Percentiles rank a stretch among this genome's conserved stretches.
These are phyloP conservation scores for Margarornis squamiger DNA, from an alignment of 2,797 vertebrate genomes.

Conservation along the genomic window DNA sequence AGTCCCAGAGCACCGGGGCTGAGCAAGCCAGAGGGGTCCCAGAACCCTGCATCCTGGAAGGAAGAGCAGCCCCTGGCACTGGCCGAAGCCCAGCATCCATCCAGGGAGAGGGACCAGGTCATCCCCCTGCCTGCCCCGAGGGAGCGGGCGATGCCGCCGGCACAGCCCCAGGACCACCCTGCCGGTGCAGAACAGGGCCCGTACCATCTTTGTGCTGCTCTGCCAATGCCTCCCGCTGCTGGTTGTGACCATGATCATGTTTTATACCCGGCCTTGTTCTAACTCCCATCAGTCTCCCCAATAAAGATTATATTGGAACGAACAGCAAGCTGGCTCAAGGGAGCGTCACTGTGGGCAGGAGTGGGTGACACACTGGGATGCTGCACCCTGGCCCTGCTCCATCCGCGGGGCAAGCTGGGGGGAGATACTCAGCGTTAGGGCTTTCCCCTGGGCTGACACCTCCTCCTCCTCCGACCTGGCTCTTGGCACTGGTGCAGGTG, in stretches of 20 bases:
- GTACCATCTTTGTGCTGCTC: slow-evolving; percentile 16
- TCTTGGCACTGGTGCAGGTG: not conserved
- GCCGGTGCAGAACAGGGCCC: fast-evolving
- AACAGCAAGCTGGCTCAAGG: fast-evolving
- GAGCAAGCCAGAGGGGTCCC: not conserved
- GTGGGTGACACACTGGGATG: fast-evolving
- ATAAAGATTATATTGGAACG: slow-evolving; percentile 70
- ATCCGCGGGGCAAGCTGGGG: fast-evolving
- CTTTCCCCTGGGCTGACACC: not conserved
- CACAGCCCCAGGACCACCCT: not conserved
- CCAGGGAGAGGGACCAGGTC: not conserved
- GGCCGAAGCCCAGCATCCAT: not conserved
- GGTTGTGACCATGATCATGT: slow-evolving; percentile 50
- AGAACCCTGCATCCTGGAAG: not conserved
- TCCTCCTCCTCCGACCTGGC: not conserved
- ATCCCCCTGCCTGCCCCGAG: fast-evolving
- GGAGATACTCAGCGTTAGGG: too few species aligned
- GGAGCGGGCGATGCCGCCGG: not conserved
- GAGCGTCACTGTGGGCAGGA: fast-evolving
- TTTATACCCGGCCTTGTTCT: slow-evolving; percentile 69
- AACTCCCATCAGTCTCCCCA: slow-evolving; percentile 41
- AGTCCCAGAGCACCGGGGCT: not conserved
- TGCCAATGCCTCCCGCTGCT: slow-evolving; percentile 54
- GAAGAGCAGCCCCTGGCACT: not conserved
- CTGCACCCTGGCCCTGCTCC: fast-evolving